phyloP scores from a whole-genome alignment of 2,888 invertebrate genomes.

The Aporophyla nigra region DNA sequence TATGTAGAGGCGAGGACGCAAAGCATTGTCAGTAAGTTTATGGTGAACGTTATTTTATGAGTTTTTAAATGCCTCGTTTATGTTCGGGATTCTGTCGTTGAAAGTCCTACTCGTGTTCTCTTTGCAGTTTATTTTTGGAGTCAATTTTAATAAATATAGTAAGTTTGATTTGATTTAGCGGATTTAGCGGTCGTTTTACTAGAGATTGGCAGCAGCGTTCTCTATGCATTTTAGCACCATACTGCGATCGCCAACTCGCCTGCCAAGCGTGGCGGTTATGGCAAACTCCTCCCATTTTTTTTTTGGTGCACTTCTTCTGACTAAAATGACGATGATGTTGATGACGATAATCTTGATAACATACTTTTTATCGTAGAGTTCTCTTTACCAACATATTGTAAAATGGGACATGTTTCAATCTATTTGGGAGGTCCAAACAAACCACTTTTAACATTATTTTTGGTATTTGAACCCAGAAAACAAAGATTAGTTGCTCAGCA shows the following conservation, averaged over 20 bases:
- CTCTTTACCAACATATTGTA: neutral
- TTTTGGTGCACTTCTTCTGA: no score
- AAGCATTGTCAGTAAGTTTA: constrained; percentile 70
- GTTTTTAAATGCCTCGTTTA: constrained; percentile 68
- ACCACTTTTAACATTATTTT: neutral
- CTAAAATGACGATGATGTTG: no score
- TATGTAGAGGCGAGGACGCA: constrained; percentile 62
- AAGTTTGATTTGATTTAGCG: neutral
- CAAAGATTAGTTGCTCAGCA: neutral
- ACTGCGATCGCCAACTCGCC: no score
- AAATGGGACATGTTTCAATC: neutral
- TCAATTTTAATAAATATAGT: neutral
- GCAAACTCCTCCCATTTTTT: no score
- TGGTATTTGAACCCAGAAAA: neutral
- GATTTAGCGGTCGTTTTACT: no score
- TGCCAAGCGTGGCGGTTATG: no score
- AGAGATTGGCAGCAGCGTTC: no score
- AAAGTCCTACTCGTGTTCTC: constrained; percentile 4
- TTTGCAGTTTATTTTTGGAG: constrained; percentile 3
- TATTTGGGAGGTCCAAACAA: neutral
- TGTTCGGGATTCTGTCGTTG: constrained; percentile 35
- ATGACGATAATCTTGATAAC: neutral
- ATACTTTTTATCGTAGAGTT: neutral
- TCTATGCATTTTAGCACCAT: no score
- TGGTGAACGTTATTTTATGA: constrained; percentile 69